These are phyloP conservation scores for Nannoperca australis DNA, from an alignment of 2,797 vertebrate genomes.

Conservation along the genomic window DNA sequence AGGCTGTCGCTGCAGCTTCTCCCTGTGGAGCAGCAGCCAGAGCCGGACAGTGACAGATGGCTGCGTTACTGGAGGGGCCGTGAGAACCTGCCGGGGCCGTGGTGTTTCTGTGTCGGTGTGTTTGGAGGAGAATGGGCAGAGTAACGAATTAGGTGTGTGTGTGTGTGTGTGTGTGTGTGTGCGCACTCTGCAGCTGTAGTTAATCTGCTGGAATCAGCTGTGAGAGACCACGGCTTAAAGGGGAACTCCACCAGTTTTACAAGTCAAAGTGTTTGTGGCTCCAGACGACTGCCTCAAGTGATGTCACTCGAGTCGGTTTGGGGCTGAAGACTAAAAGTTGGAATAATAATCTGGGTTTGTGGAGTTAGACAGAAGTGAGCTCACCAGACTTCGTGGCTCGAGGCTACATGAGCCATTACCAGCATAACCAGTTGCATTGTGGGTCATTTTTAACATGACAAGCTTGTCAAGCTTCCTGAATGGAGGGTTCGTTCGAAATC, in stretches of 20 bases:
- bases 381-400: too few species aligned
- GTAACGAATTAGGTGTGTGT: constrained; percentile 16
- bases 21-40: constrained; percentile 38
- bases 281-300: not conserved
- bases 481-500: too few species aligned
- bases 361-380: not conserved
- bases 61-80: constrained; percentile 15
- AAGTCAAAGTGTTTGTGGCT: not conserved
- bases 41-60: constrained; percentile 60
- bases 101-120: constrained; percentile 49
- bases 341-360: not conserved
- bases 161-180: constrained; percentile 6
- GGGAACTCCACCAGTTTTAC: not conserved
- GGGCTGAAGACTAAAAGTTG: not conserved
- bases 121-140: constrained; percentile 15
- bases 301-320: not conserved
- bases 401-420: too few species aligned
- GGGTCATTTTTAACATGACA: too few species aligned
- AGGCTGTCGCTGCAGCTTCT: constrained; percentile 32
- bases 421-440: too few species aligned
- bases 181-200: constrained; percentile 3
- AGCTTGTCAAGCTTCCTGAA: too few species aligned
- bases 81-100: constrained; percentile 12
- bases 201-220: not conserved
- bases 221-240: not conserved